Percentiles rank a stretch among this genome's conserved stretches.
phyloP scores from a whole-genome alignment of 1,140 invertebrate species.

The Protaetia brevitarsis region DNA sequence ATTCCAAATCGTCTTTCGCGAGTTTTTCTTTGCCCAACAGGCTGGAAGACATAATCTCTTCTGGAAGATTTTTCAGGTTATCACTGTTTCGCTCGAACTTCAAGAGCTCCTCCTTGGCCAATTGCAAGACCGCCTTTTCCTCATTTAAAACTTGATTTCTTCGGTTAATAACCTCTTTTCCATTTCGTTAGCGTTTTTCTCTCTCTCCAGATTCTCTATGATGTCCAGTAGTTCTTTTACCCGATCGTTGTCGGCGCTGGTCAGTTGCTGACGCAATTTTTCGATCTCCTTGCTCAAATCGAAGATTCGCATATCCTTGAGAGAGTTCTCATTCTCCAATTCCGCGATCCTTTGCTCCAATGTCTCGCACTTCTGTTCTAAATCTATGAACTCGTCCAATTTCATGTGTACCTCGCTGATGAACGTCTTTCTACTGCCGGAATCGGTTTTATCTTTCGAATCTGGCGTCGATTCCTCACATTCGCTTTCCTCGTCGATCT shows the following conservation, averaged over 20 bases:
- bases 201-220: background rate
- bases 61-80: background rate
- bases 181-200: background rate
- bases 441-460: background rate
- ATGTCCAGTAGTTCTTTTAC: background rate
- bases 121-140: background rate
- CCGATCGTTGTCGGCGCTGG: background rate
- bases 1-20: background rate
- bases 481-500: background rate
- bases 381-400: background rate
- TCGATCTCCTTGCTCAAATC: background rate
- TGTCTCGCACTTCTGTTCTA: background rate
- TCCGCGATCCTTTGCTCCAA: background rate
- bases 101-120: background rate
- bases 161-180: background rate
- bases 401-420: background rate
- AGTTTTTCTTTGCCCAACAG: background rate
- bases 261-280: background rate
- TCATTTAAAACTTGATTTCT: background rate
- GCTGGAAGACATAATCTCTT: background rate
- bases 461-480: background rate
- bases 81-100: background rate
- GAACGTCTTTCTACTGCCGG: background rate
- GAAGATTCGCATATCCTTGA: background rate
- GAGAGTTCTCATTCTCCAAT: background rate